A percentile compares a stretch with the other conserved stretches of the same genome.
Conservation (phyloP, 1,140 invertebrate genomes). For the Goniozus legneri region DNA sequence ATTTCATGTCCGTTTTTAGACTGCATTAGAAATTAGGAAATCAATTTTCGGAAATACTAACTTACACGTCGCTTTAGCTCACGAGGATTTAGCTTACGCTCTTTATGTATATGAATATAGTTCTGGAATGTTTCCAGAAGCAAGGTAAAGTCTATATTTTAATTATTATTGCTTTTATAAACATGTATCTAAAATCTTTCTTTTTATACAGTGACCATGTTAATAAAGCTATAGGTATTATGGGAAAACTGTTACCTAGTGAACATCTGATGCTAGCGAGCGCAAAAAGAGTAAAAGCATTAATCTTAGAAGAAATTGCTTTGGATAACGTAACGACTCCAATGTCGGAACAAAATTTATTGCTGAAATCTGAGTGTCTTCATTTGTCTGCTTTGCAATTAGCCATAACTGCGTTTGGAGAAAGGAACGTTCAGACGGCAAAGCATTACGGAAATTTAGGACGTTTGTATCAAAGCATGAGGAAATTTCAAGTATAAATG, state of each 20-base stretch:
- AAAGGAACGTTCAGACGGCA: conserved; percentile 89
- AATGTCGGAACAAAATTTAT: conserved; percentile 54
- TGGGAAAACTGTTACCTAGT: conserved; percentile 71
- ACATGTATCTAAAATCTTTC: too few species aligned
- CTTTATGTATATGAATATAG: conserved; percentile 89
- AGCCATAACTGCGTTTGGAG: conserved; percentile 78
- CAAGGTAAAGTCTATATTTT: conserved; percentile 51
- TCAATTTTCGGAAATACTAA: conserved; percentile 79
- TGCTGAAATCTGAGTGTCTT: conserved; percentile 74
- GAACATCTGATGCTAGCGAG: conserved; percentile 84
- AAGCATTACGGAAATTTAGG: conserved; percentile 95
- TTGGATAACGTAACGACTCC: conserved; percentile 65
- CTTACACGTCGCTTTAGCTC: conserved; percentile 79
- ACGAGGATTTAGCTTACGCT: conserved; percentile 89
- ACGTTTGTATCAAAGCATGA: conserved; percentile 88
- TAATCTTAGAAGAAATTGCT: conserved; percentile 91
- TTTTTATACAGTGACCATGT: conserved; percentile 65
- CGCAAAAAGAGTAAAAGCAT: conserved; percentile 84
- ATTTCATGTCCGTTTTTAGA: conserved; percentile 50
- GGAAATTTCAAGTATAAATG: conserved; percentile 66
- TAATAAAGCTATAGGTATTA: conserved; percentile 77
- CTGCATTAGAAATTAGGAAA: conserved; percentile 71
- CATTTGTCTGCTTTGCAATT: conserved; percentile 77
- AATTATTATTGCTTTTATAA: conserved; percentile 13
- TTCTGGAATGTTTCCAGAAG: conserved; percentile 77